Conservation (phyloP, 2,797 vertebrate species). For the Lophius americanus region DNA sequence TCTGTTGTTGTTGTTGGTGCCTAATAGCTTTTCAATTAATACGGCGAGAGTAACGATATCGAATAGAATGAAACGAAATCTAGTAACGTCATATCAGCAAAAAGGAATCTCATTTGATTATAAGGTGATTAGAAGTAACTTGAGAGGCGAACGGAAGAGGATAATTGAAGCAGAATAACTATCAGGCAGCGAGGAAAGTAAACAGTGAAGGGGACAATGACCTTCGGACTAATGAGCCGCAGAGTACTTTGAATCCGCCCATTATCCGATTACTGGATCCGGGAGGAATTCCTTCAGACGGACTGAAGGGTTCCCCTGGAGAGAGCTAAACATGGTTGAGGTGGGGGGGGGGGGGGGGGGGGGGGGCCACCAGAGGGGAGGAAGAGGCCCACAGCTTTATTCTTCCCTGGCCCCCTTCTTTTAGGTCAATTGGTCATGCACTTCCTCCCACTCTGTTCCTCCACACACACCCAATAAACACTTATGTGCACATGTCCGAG, state of each 20-base stretch:
- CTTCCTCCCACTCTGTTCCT: slow-evolving; percentile 28
- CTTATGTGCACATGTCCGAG: slow-evolving; percentile 11
- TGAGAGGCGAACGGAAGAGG: slow-evolving; percentile 13
- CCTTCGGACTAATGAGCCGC: slow-evolving; percentile 64
- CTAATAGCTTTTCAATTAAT: too few relatives aligned
- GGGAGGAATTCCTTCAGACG: slow-evolving; percentile 72
- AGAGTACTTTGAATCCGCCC: slow-evolving; percentile 41
- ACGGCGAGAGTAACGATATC: neutral
- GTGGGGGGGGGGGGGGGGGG: neutral
- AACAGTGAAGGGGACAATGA: slow-evolving; percentile 57
- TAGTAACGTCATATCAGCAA: slow-evolving; percentile 7
- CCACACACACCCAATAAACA: slow-evolving; percentile 31
- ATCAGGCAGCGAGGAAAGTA: slow-evolving; percentile 39
- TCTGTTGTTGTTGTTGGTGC: too few relatives aligned
- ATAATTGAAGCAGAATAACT: slow-evolving; percentile 24
- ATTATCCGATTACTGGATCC: slow-evolving; percentile 66
- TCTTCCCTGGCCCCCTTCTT: slow-evolving; percentile 40
- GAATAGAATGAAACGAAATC: slow-evolving; percentile 1
- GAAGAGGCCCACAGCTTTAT: slow-evolving; percentile 35
- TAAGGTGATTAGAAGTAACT: slow-evolving; percentile 23
- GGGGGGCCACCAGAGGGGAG: neutral
- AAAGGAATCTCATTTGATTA: slow-evolving; percentile 4
- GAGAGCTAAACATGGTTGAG: slow-evolving; percentile 41
- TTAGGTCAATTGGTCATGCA: slow-evolving; percentile 65
- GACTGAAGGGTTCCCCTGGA: slow-evolving; percentile 62